Conservation (phyloP, 92 coral and sea anemone species). For the Epizoanthus fatuus region DNA sequence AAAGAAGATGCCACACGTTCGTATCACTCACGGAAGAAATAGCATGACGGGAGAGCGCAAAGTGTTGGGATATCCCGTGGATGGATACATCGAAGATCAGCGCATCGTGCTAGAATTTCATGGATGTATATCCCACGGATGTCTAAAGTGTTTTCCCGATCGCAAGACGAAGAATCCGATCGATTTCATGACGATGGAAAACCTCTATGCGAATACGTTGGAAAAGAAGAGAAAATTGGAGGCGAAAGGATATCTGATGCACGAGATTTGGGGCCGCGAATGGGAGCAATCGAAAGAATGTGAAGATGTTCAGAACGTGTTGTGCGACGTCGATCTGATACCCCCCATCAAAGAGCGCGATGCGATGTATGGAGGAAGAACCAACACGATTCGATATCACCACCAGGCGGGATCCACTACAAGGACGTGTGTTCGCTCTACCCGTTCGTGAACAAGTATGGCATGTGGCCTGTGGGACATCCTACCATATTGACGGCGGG, state of each 20-base stretch:
- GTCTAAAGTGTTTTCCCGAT: background rate
- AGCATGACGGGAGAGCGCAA: background rate
- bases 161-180: background rate
- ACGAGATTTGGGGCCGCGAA: background rate
- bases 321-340: background rate
- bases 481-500: background rate
- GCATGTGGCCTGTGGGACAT: background rate
- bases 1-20: background rate
- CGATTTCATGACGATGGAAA: background rate
- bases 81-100: background rate
- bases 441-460: background rate
- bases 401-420: background rate
- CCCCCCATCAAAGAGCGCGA: background rate
- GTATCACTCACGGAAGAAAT: background rate
- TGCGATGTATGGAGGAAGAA: background rate
- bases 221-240: background rate
- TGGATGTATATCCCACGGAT: background rate
- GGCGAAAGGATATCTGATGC: background rate
- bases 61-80: background rate
- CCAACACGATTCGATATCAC: background rate
- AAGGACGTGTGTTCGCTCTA: background rate
- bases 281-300: background rate
- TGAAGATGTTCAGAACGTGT: background rate
- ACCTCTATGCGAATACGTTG: background rate
- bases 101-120: background rate